phyloP scores from a whole-genome alignment of 2,888 invertebrate species.

The Rhabditoides inermis region DNA sequence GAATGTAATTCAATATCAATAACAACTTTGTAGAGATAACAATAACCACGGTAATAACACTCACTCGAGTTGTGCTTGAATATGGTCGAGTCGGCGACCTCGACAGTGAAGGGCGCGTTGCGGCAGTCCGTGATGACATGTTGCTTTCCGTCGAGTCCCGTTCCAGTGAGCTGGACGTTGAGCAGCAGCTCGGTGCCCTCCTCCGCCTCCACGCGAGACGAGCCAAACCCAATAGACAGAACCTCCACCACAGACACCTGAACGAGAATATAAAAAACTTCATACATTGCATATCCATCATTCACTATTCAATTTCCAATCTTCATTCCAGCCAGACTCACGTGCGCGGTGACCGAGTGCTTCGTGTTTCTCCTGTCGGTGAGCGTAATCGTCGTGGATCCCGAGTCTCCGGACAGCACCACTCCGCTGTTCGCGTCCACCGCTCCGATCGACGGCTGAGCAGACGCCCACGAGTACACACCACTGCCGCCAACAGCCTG shows the following conservation, averaged over 20 bases:
- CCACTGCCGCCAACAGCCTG: slow-evolving; percentile 41
- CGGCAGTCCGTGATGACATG: slow-evolving; percentile 33
- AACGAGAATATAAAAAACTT: neutral
- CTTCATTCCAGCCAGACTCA: too few relatives aligned
- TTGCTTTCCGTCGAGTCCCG: slow-evolving; percentile 10
- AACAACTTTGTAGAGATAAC: too few relatives aligned
- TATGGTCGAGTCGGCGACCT: slow-evolving; percentile 16
- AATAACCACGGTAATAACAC: neutral
- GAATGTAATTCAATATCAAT: too few relatives aligned
- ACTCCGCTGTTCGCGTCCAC: slow-evolving; percentile 27
- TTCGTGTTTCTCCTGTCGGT: slow-evolving; percentile 30
- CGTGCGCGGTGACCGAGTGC: slow-evolving; percentile 17
- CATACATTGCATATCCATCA: neutral
- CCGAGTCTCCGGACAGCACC: slow-evolving; percentile 21
- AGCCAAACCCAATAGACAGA: slow-evolving; percentile 28
- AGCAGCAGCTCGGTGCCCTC: slow-evolving; percentile 25
- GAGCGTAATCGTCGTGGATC: slow-evolving; percentile 25
- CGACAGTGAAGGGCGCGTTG: slow-evolving; percentile 16
- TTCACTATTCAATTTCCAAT: neutral
- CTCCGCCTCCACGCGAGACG: slow-evolving; percentile 36
- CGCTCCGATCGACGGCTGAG: slow-evolving; percentile 19
- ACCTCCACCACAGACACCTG: slow-evolving; percentile 32
- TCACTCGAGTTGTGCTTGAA: slow-evolving; percentile 16
- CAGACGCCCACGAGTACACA: slow-evolving; percentile 25
- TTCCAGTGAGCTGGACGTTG: slow-evolving; percentile 29